Evolutionary conservation across 2,797 vertebrate genomes (phyloP), one percentile per base, ranked within the genome.

Genomic region (Crocodylus rhombifer): DNA sequence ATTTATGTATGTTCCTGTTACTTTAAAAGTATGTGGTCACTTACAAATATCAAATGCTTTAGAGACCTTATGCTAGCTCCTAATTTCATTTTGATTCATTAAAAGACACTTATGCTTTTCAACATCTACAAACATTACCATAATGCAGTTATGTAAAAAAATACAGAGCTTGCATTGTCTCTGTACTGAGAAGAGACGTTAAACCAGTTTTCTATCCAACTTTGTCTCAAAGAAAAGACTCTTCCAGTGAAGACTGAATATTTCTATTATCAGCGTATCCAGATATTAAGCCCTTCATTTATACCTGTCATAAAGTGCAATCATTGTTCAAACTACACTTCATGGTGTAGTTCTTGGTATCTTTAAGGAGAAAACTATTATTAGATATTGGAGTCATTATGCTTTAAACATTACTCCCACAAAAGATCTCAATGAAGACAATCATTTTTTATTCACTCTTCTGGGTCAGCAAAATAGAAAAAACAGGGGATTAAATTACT

Each of bases 261-360:
- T 94, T 96, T 96, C 93, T 96, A 81, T 96, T 92, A 87, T 95
- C 86, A 96, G 82, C 81, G 86, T 61, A 94, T 94, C 91, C 95
- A 87, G 93, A 85, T 96, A 93, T 97, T 96, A 97, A 96, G 93
- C 88, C 91, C 93, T 92, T 95, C 89, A 95, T 97, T 97, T 97
- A 92, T 96, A 91, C 86, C 93, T 97, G 95, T 96, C 95, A 93
- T 89, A 94, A 89, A 17, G 75, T 94, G 86, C 89, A 96, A 78
- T 95, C 91, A 91, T 77, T 93, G 92, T 91, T 96, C 88, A 96
- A 93, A 95, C 84, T 91, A 60, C 79, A 74, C 74, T 83, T 60
- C 84, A 73, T 73, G 93, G 82, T 91, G 89, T 23, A 14, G 42
- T 93, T 36, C 82, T 77, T 94, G 82, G 89, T 95, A 94, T 87